Conservation (phyloP, 2,113 vertebrate species). For the Solea senegalensis region DNA sequence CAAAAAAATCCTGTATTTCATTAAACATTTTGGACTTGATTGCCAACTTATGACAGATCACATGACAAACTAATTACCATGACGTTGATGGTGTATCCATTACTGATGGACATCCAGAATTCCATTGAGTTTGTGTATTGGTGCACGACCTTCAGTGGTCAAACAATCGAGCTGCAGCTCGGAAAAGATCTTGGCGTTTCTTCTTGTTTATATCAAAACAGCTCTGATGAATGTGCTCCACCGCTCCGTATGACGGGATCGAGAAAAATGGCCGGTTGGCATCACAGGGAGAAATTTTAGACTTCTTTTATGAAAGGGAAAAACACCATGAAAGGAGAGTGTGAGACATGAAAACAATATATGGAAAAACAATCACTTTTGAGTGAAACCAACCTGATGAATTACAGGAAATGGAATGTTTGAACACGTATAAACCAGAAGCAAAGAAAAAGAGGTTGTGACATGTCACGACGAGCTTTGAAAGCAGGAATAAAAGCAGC, state of each 20-base stretch:
- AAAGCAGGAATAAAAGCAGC: neutral
- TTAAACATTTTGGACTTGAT: constrained; percentile 21
- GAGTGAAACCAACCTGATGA: constrained; percentile 26
- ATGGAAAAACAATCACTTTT: neutral
- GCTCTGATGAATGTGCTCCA: neutral
- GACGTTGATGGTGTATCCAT: constrained; percentile 1
- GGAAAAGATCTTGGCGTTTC: neutral
- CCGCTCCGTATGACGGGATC: constrained; percentile 29
- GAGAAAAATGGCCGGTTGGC: neutral
- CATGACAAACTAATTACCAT: constrained; percentile 35
- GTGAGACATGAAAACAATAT: neutral
- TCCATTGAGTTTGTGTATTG: constrained; percentile 1
- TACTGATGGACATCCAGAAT: constrained; percentile 30
- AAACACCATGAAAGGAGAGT: constrained; percentile 12
- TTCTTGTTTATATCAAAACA: constrained; percentile 40
- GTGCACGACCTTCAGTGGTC: constrained; percentile 5
- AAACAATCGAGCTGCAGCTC: neutral
- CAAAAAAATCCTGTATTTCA: neutral
- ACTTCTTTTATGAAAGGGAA: neutral
- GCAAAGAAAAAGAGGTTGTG: neutral
- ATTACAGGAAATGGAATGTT: constrained; percentile 17
- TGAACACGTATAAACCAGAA: neutral
- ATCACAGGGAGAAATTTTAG: constrained; percentile 3
- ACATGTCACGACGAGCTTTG: neutral
- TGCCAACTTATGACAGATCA: constrained; percentile 49